These are phyloP conservation scores for Chloroclysta siterata DNA, from an alignment of 2,888 invertebrate species.

Conservation along the genomic window DNA sequence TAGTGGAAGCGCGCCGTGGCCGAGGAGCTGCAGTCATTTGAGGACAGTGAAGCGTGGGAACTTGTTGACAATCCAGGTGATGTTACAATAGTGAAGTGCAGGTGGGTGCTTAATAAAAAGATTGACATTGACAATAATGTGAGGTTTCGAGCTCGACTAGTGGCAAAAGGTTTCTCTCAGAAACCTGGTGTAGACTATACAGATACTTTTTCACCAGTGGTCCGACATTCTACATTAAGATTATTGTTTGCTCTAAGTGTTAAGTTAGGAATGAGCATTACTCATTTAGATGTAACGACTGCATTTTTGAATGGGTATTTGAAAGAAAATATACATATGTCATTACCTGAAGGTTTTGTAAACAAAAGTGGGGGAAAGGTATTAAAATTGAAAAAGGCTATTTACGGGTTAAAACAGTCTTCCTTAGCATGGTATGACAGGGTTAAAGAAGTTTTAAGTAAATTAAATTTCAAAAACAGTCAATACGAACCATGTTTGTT, in stretches of 20 bases:
- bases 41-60: conserved; percentile 42
- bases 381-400: conserved; percentile 42
- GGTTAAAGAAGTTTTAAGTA: conserved; percentile 25
- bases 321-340: conserved; percentile 39
- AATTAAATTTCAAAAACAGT: conserved; percentile 34
- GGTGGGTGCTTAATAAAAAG: conserved; percentile 40
- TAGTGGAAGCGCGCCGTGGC: conserved; percentile 36
- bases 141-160: conserved; percentile 29
- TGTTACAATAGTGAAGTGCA: conserved; percentile 35
- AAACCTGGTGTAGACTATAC: conserved; percentile 30
- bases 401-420: conserved; percentile 47
- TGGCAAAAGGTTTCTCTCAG: conserved; percentile 37
- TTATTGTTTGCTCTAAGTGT: conserved; percentile 33
- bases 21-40: conserved; percentile 38
- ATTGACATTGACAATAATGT: conserved; percentile 25
- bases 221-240: conserved; percentile 30
- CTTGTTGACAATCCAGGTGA: conserved; percentile 29
- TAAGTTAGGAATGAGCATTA: conserved; percentile 21
- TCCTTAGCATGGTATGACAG: conserved; percentile 41
- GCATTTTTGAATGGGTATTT: conserved; percentile 31
- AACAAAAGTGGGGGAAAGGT: conserved; percentile 31
- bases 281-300: conserved; percentile 33
- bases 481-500: conserved; percentile 46
- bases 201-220: conserved; percentile 35
- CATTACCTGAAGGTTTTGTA: conserved; percentile 23